Conservation (phyloP, 2,888 invertebrate genomes). For the Germaria angustata region DNA sequence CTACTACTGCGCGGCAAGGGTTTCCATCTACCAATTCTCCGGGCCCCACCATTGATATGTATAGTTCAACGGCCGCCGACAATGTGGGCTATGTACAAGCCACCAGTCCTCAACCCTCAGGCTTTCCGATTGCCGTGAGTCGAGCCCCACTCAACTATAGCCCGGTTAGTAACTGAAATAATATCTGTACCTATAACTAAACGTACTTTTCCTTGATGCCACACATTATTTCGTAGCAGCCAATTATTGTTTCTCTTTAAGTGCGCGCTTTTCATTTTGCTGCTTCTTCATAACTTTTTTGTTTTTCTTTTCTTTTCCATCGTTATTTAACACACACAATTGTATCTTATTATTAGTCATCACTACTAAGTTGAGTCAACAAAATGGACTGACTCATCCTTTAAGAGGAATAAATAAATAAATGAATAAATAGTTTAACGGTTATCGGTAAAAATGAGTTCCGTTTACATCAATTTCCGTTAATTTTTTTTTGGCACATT, state of each 20-base stretch:
- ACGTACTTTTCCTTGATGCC: neutral
- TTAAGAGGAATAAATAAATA: neutral
- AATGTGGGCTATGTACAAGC: constrained; percentile 97
- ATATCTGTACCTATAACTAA: neutral
- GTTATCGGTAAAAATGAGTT: constrained; percentile 40
- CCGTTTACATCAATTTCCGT: constrained; percentile 29
- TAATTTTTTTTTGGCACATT: neutral
- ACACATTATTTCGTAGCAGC: neutral
- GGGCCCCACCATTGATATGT: constrained; percentile 94
- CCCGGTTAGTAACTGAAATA: constrained; percentile 85
- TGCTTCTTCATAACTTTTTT: neutral
- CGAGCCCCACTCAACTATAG: constrained; percentile 95
- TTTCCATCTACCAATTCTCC: constrained; percentile 97
- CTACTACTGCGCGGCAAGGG: constrained; percentile 85
- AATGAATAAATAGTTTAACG: constrained; percentile 43
- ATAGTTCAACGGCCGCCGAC: constrained; percentile 91
- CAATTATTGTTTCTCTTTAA: neutral
- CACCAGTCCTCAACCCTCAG: constrained; percentile 97
- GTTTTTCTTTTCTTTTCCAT: neutral
- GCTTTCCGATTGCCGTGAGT: constrained; percentile 96
- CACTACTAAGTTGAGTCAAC: constrained; percentile 33
- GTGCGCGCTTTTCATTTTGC: neutral
- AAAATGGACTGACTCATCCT: neutral
- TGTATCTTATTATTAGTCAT: constrained; percentile 59
- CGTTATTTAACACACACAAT: neutral